Evolutionary conservation across 2,797 vertebrate species (phyloP).

Genomic region (Smutsia temminckii): DNA sequence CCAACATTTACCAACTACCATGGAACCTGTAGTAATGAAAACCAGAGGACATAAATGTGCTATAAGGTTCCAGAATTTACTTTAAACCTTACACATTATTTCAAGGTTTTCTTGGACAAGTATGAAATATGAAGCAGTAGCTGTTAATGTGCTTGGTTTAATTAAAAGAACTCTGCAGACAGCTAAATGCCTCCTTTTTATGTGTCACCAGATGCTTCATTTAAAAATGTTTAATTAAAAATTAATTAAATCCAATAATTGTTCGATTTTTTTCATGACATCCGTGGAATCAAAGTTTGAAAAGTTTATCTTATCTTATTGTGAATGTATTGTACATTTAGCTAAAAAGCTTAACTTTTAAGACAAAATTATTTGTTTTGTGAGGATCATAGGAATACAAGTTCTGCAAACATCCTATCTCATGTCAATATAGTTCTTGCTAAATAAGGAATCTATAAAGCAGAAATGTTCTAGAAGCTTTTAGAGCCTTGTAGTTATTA

Average conservation of each 20-base stretch:
- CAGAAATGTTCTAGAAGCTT: neutral
- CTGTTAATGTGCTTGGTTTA: slow-evolving; percentile 7
- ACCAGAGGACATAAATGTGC: neutral
- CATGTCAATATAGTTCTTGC: neutral
- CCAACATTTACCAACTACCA: neutral
- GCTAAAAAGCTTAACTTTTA: neutral
- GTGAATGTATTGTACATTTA: neutral
- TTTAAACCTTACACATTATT: neutral
- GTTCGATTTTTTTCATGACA: neutral
- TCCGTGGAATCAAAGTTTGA: neutral
- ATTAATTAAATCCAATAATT: slow-evolving; percentile 2
- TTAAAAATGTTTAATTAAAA: neutral
- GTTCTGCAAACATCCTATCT: neutral
- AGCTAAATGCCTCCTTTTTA: neutral
- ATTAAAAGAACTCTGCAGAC: neutral
- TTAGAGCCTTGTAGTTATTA: neutral
- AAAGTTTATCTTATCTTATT: neutral
- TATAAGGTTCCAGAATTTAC: neutral
- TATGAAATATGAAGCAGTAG: neutral
- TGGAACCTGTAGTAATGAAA: neutral
- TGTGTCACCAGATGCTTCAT: neutral
- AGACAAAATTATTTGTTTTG: neutral
- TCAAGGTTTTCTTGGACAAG: slow-evolving; percentile 8
- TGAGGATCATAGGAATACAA: neutral
- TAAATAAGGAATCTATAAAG: neutral